Evolutionary conservation across 2,113 vertebrate species (phyloP).

Genomic region (Prunella himalayana): DNA sequence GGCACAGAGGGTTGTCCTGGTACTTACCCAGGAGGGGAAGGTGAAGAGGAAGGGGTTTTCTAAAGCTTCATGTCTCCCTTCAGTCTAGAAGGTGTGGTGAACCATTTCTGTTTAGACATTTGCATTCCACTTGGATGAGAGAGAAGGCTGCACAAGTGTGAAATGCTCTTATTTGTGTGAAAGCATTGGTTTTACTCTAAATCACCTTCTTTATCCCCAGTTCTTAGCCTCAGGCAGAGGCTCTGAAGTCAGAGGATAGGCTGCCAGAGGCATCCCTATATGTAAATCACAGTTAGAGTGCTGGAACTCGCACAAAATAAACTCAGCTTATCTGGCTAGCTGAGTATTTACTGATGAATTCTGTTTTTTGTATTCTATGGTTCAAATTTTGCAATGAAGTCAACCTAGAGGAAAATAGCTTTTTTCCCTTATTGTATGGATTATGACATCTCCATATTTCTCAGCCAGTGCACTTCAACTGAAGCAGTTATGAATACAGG

Average conservation of each 20-base stretch:
- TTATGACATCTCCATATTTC: background rate
- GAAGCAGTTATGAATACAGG: background rate
- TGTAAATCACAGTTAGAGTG: background rate
- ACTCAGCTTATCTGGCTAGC: background rate
- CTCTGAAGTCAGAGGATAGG: background rate
- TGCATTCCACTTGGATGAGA: background rate
- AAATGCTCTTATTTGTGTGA: background rate
- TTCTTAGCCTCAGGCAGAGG: background rate
- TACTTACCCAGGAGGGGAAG: background rate
- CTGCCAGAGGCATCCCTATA: background rate
- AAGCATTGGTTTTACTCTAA: background rate
- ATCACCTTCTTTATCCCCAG: background rate
- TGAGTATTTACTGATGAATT: background rate
- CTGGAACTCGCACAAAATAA: slow-evolving; percentile 20
- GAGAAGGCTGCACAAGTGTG: background rate
- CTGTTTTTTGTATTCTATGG: background rate
- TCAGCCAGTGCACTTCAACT: background rate
- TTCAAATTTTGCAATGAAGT: background rate
- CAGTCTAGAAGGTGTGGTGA: background rate
- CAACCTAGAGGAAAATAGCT: background rate
- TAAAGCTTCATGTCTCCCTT: background rate
- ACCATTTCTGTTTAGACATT: background rate
- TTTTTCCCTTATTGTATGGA: rapidly evolving
- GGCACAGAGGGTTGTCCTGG: background rate
- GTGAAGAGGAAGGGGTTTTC: background rate